Evolutionary conservation across 2,797 vertebrate genomes (phyloP).

Genomic region (Halcyon smyrnensis): DNA sequence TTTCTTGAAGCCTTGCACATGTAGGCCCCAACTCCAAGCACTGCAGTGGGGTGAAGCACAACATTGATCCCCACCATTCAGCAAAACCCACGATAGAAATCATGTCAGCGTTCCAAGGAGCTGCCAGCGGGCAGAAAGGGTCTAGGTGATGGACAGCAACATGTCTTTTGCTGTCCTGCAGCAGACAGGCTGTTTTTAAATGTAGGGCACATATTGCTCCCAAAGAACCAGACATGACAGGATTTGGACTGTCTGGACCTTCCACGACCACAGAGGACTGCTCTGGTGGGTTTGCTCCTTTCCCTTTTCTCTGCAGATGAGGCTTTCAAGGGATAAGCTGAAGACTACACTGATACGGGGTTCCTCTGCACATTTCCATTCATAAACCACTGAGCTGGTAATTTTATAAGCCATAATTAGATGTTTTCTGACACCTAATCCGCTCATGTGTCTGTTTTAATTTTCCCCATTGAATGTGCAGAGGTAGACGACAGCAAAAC

Average conservation of each 20-base stretch:
- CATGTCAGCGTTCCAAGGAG: fast-evolving
- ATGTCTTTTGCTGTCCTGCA: not conserved
- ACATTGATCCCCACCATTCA: fast-evolving
- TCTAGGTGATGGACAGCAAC: fast-evolving
- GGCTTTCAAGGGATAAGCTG: not conserved
- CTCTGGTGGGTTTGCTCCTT: not conserved
- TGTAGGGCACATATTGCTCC: not conserved
- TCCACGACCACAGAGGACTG: fast-evolving
- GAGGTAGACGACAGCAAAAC: not conserved
- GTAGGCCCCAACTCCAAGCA: not conserved
- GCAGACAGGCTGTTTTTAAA: not conserved
- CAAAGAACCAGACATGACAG: fast-evolving
- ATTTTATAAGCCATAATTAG: slow-evolving; percentile 34
- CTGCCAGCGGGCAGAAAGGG: not conserved
- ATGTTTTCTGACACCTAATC: not conserved
- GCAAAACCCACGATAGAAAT: not conserved
- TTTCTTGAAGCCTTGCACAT: not conserved
- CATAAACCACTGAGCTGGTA: not conserved
- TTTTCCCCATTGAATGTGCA: not conserved
- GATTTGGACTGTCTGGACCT: not conserved
- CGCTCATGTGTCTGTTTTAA: not conserved
- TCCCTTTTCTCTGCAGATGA: not conserved
- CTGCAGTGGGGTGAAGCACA: fast-evolving
- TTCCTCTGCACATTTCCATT: not conserved
- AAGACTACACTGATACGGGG: not conserved